phyloP scores from a whole-genome alignment of 2,888 invertebrate species.

The Drosophila stalkeri region DNA sequence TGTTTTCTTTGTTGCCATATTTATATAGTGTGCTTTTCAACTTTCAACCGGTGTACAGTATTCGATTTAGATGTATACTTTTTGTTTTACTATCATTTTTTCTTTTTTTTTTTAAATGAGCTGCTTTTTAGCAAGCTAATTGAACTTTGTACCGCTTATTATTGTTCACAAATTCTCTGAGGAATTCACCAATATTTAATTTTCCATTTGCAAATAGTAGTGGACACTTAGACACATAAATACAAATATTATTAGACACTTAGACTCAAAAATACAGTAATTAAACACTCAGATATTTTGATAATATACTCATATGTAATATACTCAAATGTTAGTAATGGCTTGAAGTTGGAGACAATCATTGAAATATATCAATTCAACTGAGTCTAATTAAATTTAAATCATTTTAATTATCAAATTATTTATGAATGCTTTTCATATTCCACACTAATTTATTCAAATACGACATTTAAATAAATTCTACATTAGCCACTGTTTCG shows the following conservation, averaged over 20 bases:
- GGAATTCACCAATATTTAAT: neutral
- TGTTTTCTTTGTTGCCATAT: too few relatives aligned
- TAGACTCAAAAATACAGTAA: neutral
- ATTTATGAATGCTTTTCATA: neutral
- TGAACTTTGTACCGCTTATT: slow-evolving; percentile 23
- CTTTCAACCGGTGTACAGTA: too few relatives aligned
- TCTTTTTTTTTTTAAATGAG: neutral
- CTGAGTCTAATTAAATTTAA: neutral
- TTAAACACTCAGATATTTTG: neutral
- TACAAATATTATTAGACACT: slow-evolving; percentile 18
- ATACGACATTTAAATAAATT: slow-evolving; percentile 1
- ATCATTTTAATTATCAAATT: neutral
- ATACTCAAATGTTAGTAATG: neutral
- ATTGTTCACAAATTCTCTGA: slow-evolving; percentile 12
- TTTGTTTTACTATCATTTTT: neutral
- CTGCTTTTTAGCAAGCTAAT: neutral
- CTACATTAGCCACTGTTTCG: neutral
- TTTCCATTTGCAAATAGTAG: slow-evolving; percentile 11
- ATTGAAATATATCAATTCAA: neutral
- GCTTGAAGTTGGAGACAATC: neutral
- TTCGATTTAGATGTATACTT: too few relatives aligned
- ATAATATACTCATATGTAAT: neutral
- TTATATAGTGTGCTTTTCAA: too few relatives aligned
- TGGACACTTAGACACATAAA: slow-evolving; percentile 11
- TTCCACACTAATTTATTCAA: neutral